A percentile compares a stretch with the other conserved stretches of the same genome.
Evolutionary conservation across 1,140 invertebrate genomes (phyloP).

Genomic region (Drosophila melanica): DNA sequence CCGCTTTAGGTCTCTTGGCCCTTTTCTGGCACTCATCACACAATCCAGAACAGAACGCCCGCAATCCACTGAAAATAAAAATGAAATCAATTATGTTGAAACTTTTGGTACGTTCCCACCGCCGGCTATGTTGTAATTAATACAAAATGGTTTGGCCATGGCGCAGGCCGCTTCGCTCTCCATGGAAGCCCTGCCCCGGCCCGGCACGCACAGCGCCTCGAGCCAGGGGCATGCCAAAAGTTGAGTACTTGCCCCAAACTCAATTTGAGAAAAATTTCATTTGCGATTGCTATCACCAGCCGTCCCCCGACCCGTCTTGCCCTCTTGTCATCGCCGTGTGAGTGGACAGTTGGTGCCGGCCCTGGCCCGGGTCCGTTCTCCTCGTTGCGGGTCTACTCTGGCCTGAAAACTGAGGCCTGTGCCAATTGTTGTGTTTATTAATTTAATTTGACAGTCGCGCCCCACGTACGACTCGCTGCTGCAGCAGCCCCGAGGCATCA

Average conservation of each 20-base stretch:
- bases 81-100: conserved; percentile 77
- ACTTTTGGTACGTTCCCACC: conserved; percentile 63
- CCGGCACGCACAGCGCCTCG: neutral
- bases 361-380: conserved; percentile 4
- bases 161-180: neutral
- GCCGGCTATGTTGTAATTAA: conserved; percentile 76
- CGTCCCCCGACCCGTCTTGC: neutral
- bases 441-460: conserved; percentile 79
- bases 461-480: conserved; percentile 44
- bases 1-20: neutral
- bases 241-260: conserved; percentile 78
- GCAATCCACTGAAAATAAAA: conserved; percentile 59
- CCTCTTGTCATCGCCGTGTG: conserved; percentile 51
- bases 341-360: conserved; percentile 68
- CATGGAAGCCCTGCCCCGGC: neutral
- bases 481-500: conserved; percentile 50
- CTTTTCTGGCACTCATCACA: conserved; percentile 8
- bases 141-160: conserved; percentile 68
- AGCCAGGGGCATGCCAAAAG: conserved; percentile 69
- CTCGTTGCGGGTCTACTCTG: neutral
- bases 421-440: conserved; percentile 81
- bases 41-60: conserved; percentile 5
- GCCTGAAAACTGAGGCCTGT: conserved; percentile 26
- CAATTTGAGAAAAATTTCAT: conserved; percentile 79
- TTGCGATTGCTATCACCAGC: conserved; percentile 68